phyloP scores from a whole-genome alignment of 2,888 invertebrate species.

The Drosophila multiciliata region DNA sequence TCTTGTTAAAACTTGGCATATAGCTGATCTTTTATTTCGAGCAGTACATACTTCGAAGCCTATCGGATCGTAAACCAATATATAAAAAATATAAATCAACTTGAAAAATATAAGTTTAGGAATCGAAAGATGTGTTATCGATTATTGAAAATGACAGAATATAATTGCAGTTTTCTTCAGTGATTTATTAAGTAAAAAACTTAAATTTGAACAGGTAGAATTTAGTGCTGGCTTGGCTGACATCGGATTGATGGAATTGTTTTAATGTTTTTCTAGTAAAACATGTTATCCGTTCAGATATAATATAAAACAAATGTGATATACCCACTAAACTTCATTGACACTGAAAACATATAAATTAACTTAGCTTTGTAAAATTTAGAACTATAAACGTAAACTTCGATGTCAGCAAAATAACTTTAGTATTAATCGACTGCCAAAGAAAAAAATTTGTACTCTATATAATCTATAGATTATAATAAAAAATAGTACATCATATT shows the following conservation, averaged over 20 bases:
- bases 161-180: background rate
- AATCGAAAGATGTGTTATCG: rapidly evolving
- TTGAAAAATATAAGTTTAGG: background rate
- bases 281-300: background rate
- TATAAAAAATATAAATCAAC: background rate
- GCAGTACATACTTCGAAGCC: background rate
- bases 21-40: background rate
- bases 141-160: background rate
- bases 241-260: background rate
- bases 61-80: background rate
- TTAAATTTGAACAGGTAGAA: background rate
- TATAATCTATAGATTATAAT: background rate
- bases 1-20: background rate
- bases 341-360: background rate
- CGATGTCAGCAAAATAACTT: background rate
- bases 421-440: background rate
- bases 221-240: background rate
- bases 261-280: background rate
- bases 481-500: background rate
- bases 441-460: background rate
- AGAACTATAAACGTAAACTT: background rate
- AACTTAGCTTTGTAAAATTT: background rate
- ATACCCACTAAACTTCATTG: background rate
- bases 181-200: background rate
- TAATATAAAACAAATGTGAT: background rate